Percentiles rank a stretch among this genome's conserved stretches.
phyloP scores from a whole-genome alignment of 1,140 invertebrate species.

The Belonocnema kinseyi region DNA sequence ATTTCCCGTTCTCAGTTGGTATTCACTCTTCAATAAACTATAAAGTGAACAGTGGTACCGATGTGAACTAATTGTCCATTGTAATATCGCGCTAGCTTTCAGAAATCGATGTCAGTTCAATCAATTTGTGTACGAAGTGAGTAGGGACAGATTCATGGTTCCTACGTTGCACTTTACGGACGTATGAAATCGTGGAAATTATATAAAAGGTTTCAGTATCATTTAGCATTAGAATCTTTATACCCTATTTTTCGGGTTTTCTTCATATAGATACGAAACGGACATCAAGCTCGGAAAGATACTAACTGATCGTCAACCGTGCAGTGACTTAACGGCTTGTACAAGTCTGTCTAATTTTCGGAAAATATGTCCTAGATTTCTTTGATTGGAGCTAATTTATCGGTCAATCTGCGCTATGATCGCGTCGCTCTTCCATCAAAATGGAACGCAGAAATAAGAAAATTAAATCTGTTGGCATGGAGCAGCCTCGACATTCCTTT shows the following conservation, averaged over 20 bases:
- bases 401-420: too few species aligned
- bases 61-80: constrained; percentile 66
- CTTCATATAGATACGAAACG: constrained; percentile 62
- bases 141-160: constrained; percentile 13
- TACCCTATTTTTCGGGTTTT: constrained; percentile 64
- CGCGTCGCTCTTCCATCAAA: too few species aligned
- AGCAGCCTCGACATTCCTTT: too few species aligned
- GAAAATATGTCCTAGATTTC: too few species aligned
- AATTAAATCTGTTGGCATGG: too few species aligned
- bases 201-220: constrained; percentile 52
- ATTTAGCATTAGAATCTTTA: constrained; percentile 61
- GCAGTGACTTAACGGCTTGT: constrained; percentile 34
- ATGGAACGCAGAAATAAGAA: too few species aligned
- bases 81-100: constrained; percentile 59
- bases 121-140: constrained; percentile 41
- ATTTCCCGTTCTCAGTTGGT: constrained; percentile 54
- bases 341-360: too few species aligned
- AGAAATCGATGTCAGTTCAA: constrained; percentile 43
- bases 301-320: constrained; percentile 69
- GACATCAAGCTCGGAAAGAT: constrained; percentile 67
- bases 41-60: constrained; percentile 40
- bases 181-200: constrained; percentile 55
- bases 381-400: too few species aligned
- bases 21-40: constrained; percentile 30
- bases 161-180: constrained; percentile 35